phyloP scores from a whole-genome alignment of 2,797 vertebrate genomes.

The Crax fasciolata region DNA sequence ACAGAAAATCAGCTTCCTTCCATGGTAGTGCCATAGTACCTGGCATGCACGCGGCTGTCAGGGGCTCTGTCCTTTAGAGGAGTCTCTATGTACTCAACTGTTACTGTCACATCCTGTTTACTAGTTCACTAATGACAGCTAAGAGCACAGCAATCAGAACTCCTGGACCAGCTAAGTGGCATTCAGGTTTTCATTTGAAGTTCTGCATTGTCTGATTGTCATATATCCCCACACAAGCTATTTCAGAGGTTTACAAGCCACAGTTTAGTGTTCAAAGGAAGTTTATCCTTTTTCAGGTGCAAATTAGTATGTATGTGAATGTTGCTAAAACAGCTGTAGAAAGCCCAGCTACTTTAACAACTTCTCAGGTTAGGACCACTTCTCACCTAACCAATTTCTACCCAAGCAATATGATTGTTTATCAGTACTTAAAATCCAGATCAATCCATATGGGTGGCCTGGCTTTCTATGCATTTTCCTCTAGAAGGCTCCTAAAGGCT shows the following conservation, averaged over 20 bases:
- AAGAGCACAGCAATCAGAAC: background rate
- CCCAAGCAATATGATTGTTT: background rate
- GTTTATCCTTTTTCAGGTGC: background rate
- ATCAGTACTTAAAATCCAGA: background rate
- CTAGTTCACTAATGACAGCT: background rate
- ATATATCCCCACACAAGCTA: background rate
- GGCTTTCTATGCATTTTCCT: background rate
- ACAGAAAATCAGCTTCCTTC: background rate
- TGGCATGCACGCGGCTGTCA: accelerated
- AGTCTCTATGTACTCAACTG: accelerated
- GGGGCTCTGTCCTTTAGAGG: background rate
- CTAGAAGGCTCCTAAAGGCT: background rate
- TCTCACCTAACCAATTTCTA: background rate
- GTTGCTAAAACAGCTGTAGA: background rate
- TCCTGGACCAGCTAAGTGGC: background rate
- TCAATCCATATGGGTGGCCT: background rate
- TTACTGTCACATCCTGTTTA: background rate
- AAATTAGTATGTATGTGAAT: background rate
- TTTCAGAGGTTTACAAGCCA: background rate
- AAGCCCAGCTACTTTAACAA: background rate
- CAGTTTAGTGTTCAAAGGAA: background rate
- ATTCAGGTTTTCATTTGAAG: background rate
- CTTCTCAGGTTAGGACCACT: background rate
- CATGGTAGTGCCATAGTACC: background rate
- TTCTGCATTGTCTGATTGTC: accelerated